Evolutionary conservation across 1,140 invertebrate genomes (phyloP), one percentile per base, ranked within the genome.

Genomic region (Aphaenogaster floridana): DNA sequence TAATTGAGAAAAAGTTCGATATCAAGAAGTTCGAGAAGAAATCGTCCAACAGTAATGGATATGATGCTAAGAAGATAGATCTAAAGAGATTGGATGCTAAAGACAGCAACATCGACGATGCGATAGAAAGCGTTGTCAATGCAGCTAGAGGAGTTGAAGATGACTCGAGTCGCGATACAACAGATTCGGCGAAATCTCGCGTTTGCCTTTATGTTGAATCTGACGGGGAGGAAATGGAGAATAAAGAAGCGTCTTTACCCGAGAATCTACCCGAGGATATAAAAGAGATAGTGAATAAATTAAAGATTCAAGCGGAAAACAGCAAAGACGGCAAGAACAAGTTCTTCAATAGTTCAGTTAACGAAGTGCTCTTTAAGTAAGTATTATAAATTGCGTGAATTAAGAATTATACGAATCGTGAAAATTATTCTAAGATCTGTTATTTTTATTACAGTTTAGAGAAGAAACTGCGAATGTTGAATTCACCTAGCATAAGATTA

Each of bases 331-430:
- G 96, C 50, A 97, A 97, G 93, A 96, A 95, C 42, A 97, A 97
- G 93, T 96, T 97, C 92, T 97, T 97, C 89, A 96, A 96, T 64
- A 92, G 93, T n/a, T 91, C 96, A 88, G 96, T 97, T n/a, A 97
- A 97, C 92, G 94, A 93, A 45, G 94, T 96, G 88, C 93, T 97
- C 42, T 95, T 97, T 78, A 96, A 95, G 97, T 97, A 95, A 95
- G 88, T 39, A 77, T 80, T 71, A 77, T 86, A 66, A 80, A 63
- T 42, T 68, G 9, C 34, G 17, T 52, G 39, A 59, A 85, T 64
- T 72, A 15, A 0, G 13, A 64, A 48, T 21, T 57, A 36, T 13
- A 21, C 13, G 34, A 64, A 79, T 66, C 17, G 2, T 79, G 11
- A 86, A 66, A 77, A 15, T 21, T 52, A 45, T 34, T 45, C 5